Conservation (phyloP, 2,888 invertebrate species). For the Acrobasis consociella region DNA sequence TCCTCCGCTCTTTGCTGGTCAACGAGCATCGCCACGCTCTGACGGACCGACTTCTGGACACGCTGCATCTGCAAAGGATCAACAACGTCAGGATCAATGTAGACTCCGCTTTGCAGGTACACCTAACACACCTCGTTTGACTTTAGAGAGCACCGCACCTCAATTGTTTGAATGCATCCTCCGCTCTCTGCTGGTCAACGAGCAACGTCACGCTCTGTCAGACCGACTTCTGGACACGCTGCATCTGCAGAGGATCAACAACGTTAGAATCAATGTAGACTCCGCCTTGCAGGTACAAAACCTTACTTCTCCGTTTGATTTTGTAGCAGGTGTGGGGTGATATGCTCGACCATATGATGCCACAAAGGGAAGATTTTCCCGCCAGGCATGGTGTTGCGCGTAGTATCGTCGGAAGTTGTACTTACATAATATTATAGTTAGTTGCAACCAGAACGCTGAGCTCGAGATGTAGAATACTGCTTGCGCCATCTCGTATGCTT, state of each 20-base stretch:
- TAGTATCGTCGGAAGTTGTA: too few species aligned
- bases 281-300: constrained; percentile 64
- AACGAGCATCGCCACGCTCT: constrained; percentile 41
- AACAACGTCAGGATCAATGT: constrained; percentile 59
- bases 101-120: constrained; percentile 70
- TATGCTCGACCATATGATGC: too few species aligned
- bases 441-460: too few species aligned
- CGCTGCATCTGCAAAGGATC: constrained; percentile 49
- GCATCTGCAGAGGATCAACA: constrained; percentile 44
- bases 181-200: constrained; percentile 46
- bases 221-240: constrained; percentile 49
- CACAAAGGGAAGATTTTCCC: too few species aligned
- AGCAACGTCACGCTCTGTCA: constrained; percentile 40
- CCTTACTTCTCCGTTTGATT: too few species aligned
- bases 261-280: constrained; percentile 65
- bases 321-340: too few species aligned
- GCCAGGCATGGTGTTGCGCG: too few species aligned
- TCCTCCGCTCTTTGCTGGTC: constrained; percentile 49
- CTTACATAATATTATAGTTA: too few species aligned
- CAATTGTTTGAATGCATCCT: constrained; percentile 53
- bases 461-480: too few species aligned
- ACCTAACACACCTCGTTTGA: too few species aligned
- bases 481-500: too few species aligned
- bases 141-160: constrained; percentile 41
- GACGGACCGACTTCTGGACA: constrained; percentile 46